Evolutionary conservation across 30 jellyfish, hydroid and myxozoan genomes (phyloP).

Genomic region (Cassiopea andromeda): DNA sequence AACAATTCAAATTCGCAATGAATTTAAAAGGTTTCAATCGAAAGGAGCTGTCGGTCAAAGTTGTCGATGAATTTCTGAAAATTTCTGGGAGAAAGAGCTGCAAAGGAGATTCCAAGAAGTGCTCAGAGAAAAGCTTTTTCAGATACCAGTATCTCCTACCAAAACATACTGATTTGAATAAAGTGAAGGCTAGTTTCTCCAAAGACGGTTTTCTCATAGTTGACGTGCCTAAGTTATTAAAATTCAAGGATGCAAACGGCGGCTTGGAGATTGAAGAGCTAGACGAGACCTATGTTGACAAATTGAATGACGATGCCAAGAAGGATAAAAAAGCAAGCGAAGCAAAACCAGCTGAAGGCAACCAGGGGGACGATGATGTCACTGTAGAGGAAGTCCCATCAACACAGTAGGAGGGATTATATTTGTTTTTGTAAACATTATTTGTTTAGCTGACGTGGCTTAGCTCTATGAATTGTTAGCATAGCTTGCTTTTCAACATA

Average conservation of each 20-base stretch:
- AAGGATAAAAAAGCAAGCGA: neutral
- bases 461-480: neutral
- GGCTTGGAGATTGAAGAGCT: constrained; percentile 44
- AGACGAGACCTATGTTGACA: constrained; percentile 41
- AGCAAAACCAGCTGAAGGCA: neutral
- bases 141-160: constrained; percentile 69
- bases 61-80: constrained; percentile 47
- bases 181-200: constrained; percentile 60
- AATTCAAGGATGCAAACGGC: constrained; percentile 17
- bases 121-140: constrained; percentile 55
- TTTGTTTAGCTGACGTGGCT: neutral
- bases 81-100: constrained; percentile 59
- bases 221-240: constrained; percentile 33
- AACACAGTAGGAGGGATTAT: neutral
- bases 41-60: constrained; percentile 51
- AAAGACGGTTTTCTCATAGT: constrained; percentile 53
- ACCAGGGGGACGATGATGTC: constrained; percentile 42
- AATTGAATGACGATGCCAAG: constrained; percentile 19
- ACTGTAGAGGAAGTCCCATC: constrained; percentile 49
- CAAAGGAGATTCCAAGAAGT: constrained; percentile 30
- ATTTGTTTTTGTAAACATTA: neutral
- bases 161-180: constrained; percentile 53
- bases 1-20: constrained; percentile 59
- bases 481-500: neutral
- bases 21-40: constrained; percentile 43